Evolutionary conservation across 1,140 invertebrate genomes (phyloP), one percentile per base, ranked within the genome.

Genomic region (Coptotermes formosanus): DNA sequence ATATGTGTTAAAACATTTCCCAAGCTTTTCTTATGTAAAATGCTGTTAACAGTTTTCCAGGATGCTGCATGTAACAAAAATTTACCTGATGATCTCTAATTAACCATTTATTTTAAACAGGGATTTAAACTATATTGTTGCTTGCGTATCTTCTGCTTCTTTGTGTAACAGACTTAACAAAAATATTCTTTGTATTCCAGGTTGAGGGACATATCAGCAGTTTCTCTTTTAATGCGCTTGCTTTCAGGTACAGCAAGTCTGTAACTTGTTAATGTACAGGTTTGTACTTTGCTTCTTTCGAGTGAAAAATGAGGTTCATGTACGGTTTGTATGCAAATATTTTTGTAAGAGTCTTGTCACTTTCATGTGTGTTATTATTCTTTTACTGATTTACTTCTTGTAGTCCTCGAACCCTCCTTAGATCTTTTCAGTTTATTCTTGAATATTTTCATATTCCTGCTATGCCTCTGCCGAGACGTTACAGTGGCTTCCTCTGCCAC

Each of bases 231-330:
- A 75, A 25, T 75, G n/a, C 14, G 6, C 25, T 75, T 75, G 64
- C 64, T 75, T 75, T 75, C 64, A 75, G 64, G 64, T 75, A n/a
- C 30, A 75, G 64, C 64, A n/a, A 75, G 8, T 75, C 64, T 75
- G 25, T 30, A 75, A 75, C 25, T 75, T 75, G n/a, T 75, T 75
- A 75, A 25, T 75, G 64, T 14, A n/a, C n/a, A 7, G 30, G 9
- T 75, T 9, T 75, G 19, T 23, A 30, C n/a, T 1, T 75, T 9
- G 3, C n/a, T 11, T 75, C 9, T 75, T 75, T 75, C 25, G 9
- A 75, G 25, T 75, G 7, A 30, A 75, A n/a, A 75, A 30, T 75
- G 7, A 12, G 25, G 4, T n/a, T 3, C 9, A 14, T 75, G 4
- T 75, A 6, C n/a, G 2, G 23, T 69, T 25, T 25, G 30, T 6